Conservation (phyloP, 2,113 vertebrate genomes). For the Planiliza haematocheilus region DNA sequence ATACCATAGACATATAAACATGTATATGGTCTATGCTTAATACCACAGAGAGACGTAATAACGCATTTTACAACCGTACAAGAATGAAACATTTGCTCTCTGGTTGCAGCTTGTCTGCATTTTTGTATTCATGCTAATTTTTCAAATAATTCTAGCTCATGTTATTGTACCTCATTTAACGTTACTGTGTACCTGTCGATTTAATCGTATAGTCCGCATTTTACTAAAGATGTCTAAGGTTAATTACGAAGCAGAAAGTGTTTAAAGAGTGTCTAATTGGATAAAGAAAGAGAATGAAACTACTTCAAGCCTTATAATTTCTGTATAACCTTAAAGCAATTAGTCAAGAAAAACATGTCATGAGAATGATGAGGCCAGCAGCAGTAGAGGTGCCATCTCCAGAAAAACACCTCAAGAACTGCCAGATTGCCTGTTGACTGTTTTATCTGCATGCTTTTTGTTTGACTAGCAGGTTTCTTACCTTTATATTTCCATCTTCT, state of each 20-base stretch:
- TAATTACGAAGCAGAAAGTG: conserved; percentile 70
- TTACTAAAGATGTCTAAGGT: conserved; percentile 65
- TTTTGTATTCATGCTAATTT: conserved; percentile 50
- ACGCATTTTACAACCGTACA: neutral
- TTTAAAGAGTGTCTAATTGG: too few species aligned
- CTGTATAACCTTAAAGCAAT: too few species aligned
- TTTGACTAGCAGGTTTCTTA: neutral
- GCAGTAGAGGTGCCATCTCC: conserved; percentile 89
- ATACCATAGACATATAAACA: too few species aligned
- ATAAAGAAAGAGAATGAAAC: too few species aligned
- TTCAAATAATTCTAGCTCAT: neutral
- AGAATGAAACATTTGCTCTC: neutral
- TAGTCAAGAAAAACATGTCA: too few species aligned
- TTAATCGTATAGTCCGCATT: neutral
- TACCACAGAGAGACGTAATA: neutral
- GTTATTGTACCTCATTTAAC: too few species aligned
- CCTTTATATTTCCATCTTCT: conserved; percentile 32
- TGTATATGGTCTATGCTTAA: too few species aligned
- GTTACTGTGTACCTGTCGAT: neutral
- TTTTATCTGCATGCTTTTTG: neutral
- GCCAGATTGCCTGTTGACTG: conserved; percentile 24
- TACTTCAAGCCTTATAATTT: too few species aligned
- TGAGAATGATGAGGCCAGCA: conserved; percentile 92
- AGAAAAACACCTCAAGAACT: conserved; percentile 88
- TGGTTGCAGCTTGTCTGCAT: conserved; percentile 68